Evolutionary conservation across 1,140 invertebrate genomes (phyloP).

Genomic region (Elymnias hypermnestra): DNA sequence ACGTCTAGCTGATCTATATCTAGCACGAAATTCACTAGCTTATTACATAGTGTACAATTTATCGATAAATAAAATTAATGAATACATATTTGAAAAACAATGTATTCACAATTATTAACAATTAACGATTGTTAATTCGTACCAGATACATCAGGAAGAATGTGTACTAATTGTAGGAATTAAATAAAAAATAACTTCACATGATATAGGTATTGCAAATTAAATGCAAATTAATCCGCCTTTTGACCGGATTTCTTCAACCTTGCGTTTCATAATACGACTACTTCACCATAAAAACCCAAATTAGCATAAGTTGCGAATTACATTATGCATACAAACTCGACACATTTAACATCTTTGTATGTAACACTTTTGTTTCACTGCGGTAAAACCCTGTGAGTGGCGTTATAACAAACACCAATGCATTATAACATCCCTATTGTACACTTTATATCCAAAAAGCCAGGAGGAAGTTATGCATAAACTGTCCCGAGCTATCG

Average conservation of each 20-base stretch:
- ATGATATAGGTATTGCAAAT: conserved; percentile 3
- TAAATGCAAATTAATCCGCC: conserved; percentile 14
- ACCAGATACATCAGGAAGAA: too few species aligned
- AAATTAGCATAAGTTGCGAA: conserved; percentile 15
- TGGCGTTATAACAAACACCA: conserved; percentile 16
- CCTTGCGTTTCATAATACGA: conserved; percentile 18
- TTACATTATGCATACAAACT: conserved; percentile 29
- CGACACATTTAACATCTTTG: conserved; percentile 24
- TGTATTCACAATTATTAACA: too few species aligned
- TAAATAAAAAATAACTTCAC: neutral
- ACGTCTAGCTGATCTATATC: too few species aligned
- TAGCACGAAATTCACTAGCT: too few species aligned
- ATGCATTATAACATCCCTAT: conserved; percentile 35
- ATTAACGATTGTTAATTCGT: too few species aligned
- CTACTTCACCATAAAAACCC: conserved; percentile 16
- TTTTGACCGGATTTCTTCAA: conserved; percentile 20
- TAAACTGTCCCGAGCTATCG: conserved; percentile 37
- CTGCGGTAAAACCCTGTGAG: conserved; percentile 22
- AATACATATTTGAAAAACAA: too few species aligned
- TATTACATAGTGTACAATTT: too few species aligned
- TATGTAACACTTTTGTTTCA: conserved; percentile 28
- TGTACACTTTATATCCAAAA: conserved; percentile 47
- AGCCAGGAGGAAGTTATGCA: conserved; percentile 40
- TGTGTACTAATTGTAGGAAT: neutral
- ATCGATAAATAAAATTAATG: too few species aligned